A percentile compares a stretch with the other conserved stretches of the same genome.
Conservation (phyloP, 2,797 vertebrate species). For the Macrochelys suwanniensis region DNA sequence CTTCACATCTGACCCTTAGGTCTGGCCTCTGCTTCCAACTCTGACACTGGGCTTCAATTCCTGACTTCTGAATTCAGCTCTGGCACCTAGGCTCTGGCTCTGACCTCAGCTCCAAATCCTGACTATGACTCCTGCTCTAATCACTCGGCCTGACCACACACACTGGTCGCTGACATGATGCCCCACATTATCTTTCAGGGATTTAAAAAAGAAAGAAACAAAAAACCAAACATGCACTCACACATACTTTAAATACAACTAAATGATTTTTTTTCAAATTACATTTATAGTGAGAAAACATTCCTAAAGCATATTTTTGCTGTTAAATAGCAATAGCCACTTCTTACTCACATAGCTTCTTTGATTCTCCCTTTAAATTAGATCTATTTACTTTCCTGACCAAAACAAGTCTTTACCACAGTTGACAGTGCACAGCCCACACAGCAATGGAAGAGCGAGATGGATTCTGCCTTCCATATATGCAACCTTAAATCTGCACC, state of each 20-base stretch:
- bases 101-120: too few species aligned
- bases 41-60: too few species aligned
- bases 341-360: accelerated
- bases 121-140: too few species aligned
- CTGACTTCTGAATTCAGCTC: too few species aligned
- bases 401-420: not conserved
- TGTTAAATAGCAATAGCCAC: not conserved
- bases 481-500: not conserved
- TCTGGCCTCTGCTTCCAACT: too few species aligned
- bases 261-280: too few species aligned
- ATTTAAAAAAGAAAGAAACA: not conserved
- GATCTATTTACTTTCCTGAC: not conserved
- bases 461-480: not conserved
- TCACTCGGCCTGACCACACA: accelerated
- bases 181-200: accelerated
- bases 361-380: not conserved
- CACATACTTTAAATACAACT: not conserved
- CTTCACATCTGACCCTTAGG: too few species aligned
- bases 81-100: too few species aligned
- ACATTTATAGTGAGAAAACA: too few species aligned
- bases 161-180: not conserved
- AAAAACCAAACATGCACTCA: not conserved
- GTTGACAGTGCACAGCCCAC: not conserved
- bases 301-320: accelerated
- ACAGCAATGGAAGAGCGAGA: not conserved